Base-by-base conservation (phyloP, 2,113 vertebrate genomes). In the Sitta europaea region DNA sequence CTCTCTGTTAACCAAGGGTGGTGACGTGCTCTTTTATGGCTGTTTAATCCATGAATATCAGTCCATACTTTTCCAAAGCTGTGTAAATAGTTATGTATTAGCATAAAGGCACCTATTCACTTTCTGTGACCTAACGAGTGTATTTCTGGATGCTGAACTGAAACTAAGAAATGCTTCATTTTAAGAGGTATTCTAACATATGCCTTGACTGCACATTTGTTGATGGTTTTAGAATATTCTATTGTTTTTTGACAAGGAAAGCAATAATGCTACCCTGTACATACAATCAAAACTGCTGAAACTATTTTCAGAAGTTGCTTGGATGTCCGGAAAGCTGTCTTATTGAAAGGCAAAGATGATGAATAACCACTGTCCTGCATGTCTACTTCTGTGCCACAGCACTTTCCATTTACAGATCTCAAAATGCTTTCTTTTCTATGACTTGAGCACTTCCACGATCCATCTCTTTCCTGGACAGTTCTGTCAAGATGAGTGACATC, bases 191-290 rank as follows among this genome's bases (percentile, higher is more conserved):
- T 57, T 90, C 11, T 58, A 50, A 61, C 13, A 14, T 28, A 51
- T 3, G 27, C 5, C 22, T 62, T 8, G 3, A 55, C 62, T 2
- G 1, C 1, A 16, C 1, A 0, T 42, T 75, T 55, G 25, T 61
- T 66, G 51, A 21, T 43, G 6, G 4, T 57, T 93, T 88, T 63
- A 55, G 72, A 63, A 54, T 42, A 43, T 10, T n/a, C 10, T 12
- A 2, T 14, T 35, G 13, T n/a, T 72, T 36, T 78, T 24, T 19
- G 67, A 65, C 10, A 55, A 40, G 47, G 43, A 76, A 66, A 63
- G 20, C 51, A 65, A 45, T 74, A 74, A 51, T 61, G 11, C 12
- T 54, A 43, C 20, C 12, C 15, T 61, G 42, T 45, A 66, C 28
- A 18, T 31, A 62, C 50, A 73, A 73, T 42, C 47, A 73, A 70